These are phyloP conservation scores for Popillia japonica DNA, from an alignment of 1,140 invertebrate genomes.

Conservation along the genomic window DNA sequence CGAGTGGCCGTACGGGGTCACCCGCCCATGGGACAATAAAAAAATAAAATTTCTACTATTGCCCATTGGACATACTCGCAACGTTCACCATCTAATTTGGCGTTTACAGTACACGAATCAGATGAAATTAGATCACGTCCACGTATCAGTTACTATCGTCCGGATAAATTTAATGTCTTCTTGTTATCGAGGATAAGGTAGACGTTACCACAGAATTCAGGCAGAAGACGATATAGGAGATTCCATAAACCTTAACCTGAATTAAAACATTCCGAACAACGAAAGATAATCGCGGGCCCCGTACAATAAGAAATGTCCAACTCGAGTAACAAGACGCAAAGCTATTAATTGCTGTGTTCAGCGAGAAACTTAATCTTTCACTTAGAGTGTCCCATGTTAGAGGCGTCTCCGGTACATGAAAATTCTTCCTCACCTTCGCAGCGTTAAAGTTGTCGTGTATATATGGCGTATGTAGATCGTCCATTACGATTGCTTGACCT, in stretches of 20 bases:
- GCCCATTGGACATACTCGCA: too few relatives aligned
- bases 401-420: slow-evolving; percentile 17
- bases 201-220: not conserved
- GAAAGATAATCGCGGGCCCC: slow-evolving; percentile 35
- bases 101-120: not conserved
- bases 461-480: slow-evolving; percentile 14
- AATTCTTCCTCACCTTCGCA: slow-evolving; percentile 28
- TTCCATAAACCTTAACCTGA: slow-evolving; percentile 10
- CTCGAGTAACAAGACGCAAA: slow-evolving; percentile 28
- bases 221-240: not conserved
- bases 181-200: not conserved
- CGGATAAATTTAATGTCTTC: not conserved
- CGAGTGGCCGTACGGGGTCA: too few relatives aligned
- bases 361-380: slow-evolving; percentile 39
- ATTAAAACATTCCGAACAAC: slow-evolving; percentile 39
- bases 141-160: not conserved
- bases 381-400: slow-evolving; percentile 33
- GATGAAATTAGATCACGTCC: not conserved
- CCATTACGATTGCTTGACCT: not conserved
- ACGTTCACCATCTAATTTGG: too few relatives aligned
- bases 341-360: slow-evolving; percentile 36
- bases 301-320: slow-evolving; percentile 30
- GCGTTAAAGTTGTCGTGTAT: not conserved
- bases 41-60: too few relatives aligned
- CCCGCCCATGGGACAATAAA: too few relatives aligned